Conservation (phyloP, 2,113 vertebrate genomes). For the Chaenocephalus aceratus region DNA sequence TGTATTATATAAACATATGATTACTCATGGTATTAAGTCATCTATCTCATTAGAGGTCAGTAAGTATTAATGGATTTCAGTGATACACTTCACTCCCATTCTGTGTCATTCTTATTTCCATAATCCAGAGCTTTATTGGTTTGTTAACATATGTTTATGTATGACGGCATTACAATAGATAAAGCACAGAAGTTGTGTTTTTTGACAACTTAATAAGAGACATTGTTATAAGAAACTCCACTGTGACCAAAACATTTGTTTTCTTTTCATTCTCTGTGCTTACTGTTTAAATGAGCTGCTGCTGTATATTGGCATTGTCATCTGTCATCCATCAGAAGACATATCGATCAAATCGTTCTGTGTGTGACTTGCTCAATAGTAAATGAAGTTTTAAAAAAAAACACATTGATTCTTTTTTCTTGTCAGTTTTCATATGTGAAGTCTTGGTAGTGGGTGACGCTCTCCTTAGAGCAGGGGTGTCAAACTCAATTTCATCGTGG, state of each 20-base stretch:
- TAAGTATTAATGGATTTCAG: not conserved
- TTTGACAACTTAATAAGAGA: slow-evolving; percentile 6
- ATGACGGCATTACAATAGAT: not conserved
- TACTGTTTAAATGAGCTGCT: slow-evolving; percentile 23
- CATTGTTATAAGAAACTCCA: slow-evolving; percentile 11
- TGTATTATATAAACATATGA: slow-evolving; percentile 25
- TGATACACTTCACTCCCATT: not conserved
- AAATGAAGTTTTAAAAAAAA: slow-evolving; percentile 52
- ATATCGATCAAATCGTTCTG: slow-evolving; percentile 37
- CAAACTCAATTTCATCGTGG: too few species aligned
- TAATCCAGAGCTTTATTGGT: not conserved
- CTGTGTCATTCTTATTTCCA: not conserved
- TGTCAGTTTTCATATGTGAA: slow-evolving; percentile 10
- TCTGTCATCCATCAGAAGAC: slow-evolving; percentile 1
- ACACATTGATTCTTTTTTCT: slow-evolving; percentile 9
- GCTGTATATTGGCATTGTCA: slow-evolving; percentile 50
- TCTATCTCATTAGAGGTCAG: slow-evolving; percentile 2
- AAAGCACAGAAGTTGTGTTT: slow-evolving; percentile 17
- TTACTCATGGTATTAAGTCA: not conserved
- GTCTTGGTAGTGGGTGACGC: not conserved
- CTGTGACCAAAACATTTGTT: slow-evolving; percentile 30
- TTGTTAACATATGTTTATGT: slow-evolving; percentile 7
- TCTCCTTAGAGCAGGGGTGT: not conserved
- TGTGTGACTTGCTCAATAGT: slow-evolving; percentile 52
- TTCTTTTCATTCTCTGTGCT: slow-evolving; percentile 1